These are phyloP conservation scores for Protobothrops flavoviridis DNA, from an alignment of 2,113 vertebrate genomes.

Conservation along the genomic window DNA sequence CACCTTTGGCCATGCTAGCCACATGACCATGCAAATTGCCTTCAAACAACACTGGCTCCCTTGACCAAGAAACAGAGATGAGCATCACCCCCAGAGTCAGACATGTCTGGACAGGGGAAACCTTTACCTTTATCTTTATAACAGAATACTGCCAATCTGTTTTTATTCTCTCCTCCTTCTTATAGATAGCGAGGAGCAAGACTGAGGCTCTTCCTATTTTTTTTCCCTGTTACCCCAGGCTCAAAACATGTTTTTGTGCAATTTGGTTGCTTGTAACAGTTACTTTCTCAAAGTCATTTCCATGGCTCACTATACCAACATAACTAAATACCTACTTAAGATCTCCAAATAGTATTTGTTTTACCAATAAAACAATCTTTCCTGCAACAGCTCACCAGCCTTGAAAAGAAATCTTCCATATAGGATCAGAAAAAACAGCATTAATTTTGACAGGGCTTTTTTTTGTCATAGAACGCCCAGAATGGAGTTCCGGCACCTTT, in stretches of 20 bases:
- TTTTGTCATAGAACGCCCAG: no score
- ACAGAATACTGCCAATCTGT: neutral
- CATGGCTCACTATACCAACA: neutral
- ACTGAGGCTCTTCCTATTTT: neutral
- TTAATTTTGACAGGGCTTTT: no score
- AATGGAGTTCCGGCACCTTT: no score
- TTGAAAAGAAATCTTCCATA: neutral
- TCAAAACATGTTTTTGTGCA: neutral
- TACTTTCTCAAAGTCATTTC: neutral
- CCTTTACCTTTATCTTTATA: neutral
- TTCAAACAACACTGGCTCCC: neutral
- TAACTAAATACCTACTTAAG: neutral
- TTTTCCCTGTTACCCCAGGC: neutral
- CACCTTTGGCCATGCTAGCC: neutral
- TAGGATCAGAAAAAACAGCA: neutral
- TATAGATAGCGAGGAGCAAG: neutral
- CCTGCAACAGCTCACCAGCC: neutral
- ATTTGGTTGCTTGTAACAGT: neutral
- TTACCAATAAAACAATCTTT: conserved; percentile 16
- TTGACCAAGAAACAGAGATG: no score
- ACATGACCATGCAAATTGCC: neutral
- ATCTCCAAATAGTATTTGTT: neutral
- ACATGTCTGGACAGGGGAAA: neutral
- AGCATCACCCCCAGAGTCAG: no score
- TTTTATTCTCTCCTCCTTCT: neutral